Evolutionary conservation across 2,888 invertebrate genomes (phyloP).

Genomic region (Antheraea yamamai): DNA sequence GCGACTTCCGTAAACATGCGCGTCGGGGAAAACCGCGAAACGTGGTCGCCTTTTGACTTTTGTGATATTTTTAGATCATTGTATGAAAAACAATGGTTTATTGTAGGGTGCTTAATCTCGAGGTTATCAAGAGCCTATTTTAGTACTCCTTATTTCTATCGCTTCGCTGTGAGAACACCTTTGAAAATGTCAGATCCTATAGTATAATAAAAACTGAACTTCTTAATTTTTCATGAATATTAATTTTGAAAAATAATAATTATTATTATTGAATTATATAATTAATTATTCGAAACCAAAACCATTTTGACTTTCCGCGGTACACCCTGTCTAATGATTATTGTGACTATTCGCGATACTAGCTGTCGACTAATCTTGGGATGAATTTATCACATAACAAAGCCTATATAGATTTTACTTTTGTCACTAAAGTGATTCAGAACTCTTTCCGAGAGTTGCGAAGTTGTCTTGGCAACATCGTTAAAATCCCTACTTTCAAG

Average conservation of each 20-base stretch:
- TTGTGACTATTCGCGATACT: not conserved
- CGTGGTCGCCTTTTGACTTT: slow-evolving; percentile 31
- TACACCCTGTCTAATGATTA: too few relatives aligned
- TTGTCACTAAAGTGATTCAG: not conserved
- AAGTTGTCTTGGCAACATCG: too few relatives aligned
- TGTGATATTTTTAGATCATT: slow-evolving; percentile 27
- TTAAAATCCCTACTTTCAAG: not conserved
- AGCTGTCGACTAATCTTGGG: not conserved
- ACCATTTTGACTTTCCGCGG: too few relatives aligned
- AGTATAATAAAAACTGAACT: not conserved
- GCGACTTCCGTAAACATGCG: slow-evolving; percentile 52
- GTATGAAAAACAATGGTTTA: slow-evolving; percentile 15
- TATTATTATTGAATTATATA: too few relatives aligned
- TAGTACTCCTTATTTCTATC: not conserved
- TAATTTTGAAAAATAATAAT: too few relatives aligned
- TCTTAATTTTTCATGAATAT: not conserved
- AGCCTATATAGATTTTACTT: not conserved
- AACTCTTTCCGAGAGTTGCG: not conserved
- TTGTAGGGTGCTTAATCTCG: not conserved
- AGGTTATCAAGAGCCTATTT: not conserved
- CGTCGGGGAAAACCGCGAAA: slow-evolving; percentile 36
- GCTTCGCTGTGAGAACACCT: not conserved
- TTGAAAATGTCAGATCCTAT: not conserved
- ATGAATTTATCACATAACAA: not conserved
- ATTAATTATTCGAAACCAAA: too few relatives aligned